Conservation (phyloP, 2,888 invertebrate species). For the Trachelus iudaicus region DNA sequence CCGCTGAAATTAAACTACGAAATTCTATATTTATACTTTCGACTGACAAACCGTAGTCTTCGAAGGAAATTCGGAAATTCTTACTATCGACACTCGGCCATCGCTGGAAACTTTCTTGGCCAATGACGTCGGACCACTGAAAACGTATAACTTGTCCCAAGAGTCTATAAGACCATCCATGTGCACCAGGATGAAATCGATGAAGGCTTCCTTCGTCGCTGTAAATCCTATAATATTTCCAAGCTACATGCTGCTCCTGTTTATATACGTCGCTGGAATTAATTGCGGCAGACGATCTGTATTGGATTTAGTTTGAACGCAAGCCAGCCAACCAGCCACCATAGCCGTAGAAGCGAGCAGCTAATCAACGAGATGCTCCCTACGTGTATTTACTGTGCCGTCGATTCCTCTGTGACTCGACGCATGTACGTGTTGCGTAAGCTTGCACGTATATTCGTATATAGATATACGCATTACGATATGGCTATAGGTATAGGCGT, state of each 20-base stretch:
- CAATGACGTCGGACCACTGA: not conserved
- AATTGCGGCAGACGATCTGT: conserved; percentile 44
- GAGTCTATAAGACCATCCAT: not conserved
- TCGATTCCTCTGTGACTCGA: conserved; percentile 42
- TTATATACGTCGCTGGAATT: conserved; percentile 35
- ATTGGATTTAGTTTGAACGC: conserved; percentile 46
- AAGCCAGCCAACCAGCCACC: conserved; percentile 33
- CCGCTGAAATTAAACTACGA: not conserved
- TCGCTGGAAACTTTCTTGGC: not conserved
- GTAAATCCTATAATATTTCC: not conserved
- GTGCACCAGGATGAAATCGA: not conserved
- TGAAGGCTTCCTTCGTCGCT: not conserved
- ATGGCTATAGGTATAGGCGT: not conserved
- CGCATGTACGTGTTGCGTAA: conserved; percentile 29
- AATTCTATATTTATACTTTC: not conserved
- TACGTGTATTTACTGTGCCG: conserved; percentile 46
- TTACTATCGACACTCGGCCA: not conserved
- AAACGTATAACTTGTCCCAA: not conserved
- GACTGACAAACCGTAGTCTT: not conserved
- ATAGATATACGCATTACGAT: not conserved
- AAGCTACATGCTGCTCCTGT: conserved; percentile 11
- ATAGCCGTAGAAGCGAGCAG: conserved; percentile 46
- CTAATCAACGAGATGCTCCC: conserved; percentile 52
- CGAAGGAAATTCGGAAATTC: not conserved
- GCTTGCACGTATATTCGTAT: conserved; percentile 26